These are phyloP conservation scores for Onychostoma macrolepis DNA, from an alignment of 2,113 vertebrate species.

Conservation along the genomic window DNA sequence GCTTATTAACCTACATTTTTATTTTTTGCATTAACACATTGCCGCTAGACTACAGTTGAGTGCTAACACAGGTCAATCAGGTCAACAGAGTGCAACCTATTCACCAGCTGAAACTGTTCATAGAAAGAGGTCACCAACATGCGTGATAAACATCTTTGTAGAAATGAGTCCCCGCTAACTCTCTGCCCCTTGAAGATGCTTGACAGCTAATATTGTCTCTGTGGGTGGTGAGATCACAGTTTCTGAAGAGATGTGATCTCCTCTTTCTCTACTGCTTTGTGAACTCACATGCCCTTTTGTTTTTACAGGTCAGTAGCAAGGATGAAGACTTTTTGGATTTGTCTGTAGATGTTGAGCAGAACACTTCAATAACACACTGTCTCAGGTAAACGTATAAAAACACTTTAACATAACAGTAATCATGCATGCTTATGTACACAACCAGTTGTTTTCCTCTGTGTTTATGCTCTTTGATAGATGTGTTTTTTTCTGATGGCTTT, in stretches of 20 bases:
- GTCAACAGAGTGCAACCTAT: background rate
- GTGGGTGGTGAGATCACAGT: background rate
- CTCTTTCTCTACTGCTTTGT: background rate
- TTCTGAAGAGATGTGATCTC: background rate
- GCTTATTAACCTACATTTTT: conserved; percentile 23
- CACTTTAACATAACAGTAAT: background rate
- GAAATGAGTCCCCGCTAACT: conserved; percentile 4
- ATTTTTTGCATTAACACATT: background rate
- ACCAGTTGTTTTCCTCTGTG: background rate
- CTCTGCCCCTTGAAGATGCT: background rate
- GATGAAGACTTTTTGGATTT: conserved; percentile 99
- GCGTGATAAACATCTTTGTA: background rate
- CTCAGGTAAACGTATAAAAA: conserved; percentile 81
- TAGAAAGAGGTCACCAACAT: background rate
- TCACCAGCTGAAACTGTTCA: conserved; percentile 60
- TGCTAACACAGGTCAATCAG: conserved; percentile 12
- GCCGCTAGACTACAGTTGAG: background rate
- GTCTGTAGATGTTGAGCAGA: conserved; percentile 97
- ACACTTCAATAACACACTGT: conserved; percentile 97
- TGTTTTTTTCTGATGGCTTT: conserved; percentile 25
- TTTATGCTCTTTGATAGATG: conserved; percentile 29
- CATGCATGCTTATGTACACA: background rate
- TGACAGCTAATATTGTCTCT: background rate
- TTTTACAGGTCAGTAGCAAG: conserved; percentile 94
- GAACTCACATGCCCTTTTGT: conserved; percentile 38